Conservation (phyloP, 2,113 vertebrate genomes). For the Chitala chitala region DNA sequence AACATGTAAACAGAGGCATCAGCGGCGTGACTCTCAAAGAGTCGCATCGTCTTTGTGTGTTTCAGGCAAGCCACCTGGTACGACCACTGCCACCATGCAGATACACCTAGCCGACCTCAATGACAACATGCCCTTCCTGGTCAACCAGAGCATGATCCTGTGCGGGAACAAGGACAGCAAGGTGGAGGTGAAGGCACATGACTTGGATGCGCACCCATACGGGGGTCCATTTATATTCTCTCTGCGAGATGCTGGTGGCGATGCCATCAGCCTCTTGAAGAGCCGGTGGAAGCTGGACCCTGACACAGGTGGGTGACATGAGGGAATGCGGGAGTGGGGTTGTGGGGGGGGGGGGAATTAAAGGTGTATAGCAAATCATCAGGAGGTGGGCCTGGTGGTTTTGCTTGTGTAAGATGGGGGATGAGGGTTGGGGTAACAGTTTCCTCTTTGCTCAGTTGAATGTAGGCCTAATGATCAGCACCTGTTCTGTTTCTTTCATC, state of each 20-base stretch:
- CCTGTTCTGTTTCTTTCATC: too few species aligned
- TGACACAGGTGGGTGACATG: constrained; percentile 39
- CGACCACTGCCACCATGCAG: constrained; percentile 54
- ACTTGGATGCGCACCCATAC: constrained; percentile 51
- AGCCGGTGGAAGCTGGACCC: constrained; percentile 60
- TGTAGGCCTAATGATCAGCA: too few species aligned
- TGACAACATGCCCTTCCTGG: constrained; percentile 57
- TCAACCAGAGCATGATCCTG: constrained; percentile 31
- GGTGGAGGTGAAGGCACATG: constrained; percentile 45
- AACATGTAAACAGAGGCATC: too few species aligned
- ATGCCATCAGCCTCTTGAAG: too few species aligned
- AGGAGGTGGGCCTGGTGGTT: too few species aligned
- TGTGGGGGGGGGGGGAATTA: not conserved
- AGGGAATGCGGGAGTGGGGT: not conserved
- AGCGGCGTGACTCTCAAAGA: too few species aligned
- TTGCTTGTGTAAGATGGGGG: too few species aligned
- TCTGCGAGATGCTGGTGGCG: constrained; percentile 37
- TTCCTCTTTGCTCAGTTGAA: too few species aligned
- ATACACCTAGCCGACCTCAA: constrained; percentile 64
- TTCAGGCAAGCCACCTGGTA: constrained; percentile 58
- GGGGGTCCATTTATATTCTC: constrained; percentile 63
- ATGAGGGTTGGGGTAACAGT: too few species aligned
- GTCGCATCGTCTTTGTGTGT: not conserved
- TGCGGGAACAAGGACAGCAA: constrained; percentile 47
- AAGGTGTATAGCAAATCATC: not conserved